A percentile compares a stretch with the other conserved stretches of the same genome.
phyloP scores from a whole-genome alignment of 2,113 vertebrate genomes.

The Pollachius pollachius region DNA sequence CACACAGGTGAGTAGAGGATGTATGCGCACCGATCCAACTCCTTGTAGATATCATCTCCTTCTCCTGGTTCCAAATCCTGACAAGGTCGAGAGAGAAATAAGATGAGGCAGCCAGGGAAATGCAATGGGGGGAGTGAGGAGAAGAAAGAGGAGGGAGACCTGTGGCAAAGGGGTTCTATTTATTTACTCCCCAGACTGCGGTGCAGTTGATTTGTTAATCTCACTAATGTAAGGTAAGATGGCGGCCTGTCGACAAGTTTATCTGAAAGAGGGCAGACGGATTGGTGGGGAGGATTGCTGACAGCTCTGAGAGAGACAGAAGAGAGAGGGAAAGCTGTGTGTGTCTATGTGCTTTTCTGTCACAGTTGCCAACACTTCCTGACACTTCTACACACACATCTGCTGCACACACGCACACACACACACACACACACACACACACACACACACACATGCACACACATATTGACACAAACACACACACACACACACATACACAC shows the following conservation, averaged over 20 bases:
- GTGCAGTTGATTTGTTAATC: constrained; percentile 68
- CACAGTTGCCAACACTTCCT: constrained; percentile 9
- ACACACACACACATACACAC: constrained; percentile 12
- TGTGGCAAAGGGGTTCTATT: constrained; percentile 42
- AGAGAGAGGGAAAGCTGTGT: background rate
- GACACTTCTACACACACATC: constrained; percentile 1
- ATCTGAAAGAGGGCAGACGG: constrained; percentile 44
- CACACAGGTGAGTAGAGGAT: constrained; percentile 40
- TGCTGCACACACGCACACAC: constrained; percentile 10
- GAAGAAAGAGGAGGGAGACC: constrained; percentile 2
- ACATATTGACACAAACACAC: background rate
- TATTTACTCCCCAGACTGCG: constrained; percentile 47
- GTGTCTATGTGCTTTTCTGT: constrained; percentile 23
- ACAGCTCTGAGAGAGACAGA: constrained; percentile 40
- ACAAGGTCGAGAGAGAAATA: constrained; percentile 32
- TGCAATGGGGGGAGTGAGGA: constrained; percentile 24
- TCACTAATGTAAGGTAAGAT: constrained; percentile 58
- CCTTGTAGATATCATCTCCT: constrained; percentile 73
- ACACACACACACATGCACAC: constrained; percentile 4
- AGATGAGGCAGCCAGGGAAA: constrained; percentile 17
- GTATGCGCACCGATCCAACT: constrained; percentile 71
- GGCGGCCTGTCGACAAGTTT: constrained; percentile 33
- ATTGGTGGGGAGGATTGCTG: constrained; percentile 38
- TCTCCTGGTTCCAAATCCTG: constrained; percentile 76
- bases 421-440: constrained; percentile 7